Conservation (phyloP, 1,140 invertebrate species). For the Dendrolimus punctatus region DNA sequence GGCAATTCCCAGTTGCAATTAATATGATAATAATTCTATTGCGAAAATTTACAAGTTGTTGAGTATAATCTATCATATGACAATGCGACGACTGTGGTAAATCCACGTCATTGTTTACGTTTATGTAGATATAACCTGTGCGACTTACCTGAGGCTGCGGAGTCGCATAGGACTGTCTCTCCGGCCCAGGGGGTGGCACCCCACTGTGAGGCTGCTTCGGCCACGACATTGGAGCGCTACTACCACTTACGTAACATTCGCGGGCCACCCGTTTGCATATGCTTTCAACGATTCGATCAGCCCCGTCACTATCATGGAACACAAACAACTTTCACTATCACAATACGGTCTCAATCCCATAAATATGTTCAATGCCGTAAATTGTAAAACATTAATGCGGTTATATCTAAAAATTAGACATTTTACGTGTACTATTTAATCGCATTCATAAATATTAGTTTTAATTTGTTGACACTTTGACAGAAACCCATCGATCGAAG, state of each 20-base stretch:
- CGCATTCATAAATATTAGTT: constrained; percentile 40
- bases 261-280: constrained; percentile 46
- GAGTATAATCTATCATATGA: constrained; percentile 21
- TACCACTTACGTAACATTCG: constrained; percentile 65
- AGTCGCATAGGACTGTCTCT: constrained; percentile 34
- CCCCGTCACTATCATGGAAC: constrained; percentile 60
- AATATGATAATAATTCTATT: background rate
- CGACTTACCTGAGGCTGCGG: constrained; percentile 50
- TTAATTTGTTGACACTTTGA: constrained; percentile 40
- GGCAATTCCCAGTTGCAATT: constrained; percentile 2
- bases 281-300: constrained; percentile 45
- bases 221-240: constrained; percentile 62
- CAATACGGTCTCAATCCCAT: constrained; percentile 6
- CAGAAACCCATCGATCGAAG: constrained; percentile 67
- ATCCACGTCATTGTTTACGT: constrained; percentile 64
- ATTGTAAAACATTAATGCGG: no score
- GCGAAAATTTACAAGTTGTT: no score
- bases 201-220: constrained; percentile 56
- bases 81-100: constrained; percentile 10
- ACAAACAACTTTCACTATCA: constrained; percentile 18
- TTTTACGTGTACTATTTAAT: constrained; percentile 7
- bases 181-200: constrained; percentile 36
- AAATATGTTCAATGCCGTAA: no score
- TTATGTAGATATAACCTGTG: constrained; percentile 38
- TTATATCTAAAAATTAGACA: background rate